Evolutionary conservation across 2,888 invertebrate species (phyloP).

Genomic region (Lithophane ornitopus): DNA sequence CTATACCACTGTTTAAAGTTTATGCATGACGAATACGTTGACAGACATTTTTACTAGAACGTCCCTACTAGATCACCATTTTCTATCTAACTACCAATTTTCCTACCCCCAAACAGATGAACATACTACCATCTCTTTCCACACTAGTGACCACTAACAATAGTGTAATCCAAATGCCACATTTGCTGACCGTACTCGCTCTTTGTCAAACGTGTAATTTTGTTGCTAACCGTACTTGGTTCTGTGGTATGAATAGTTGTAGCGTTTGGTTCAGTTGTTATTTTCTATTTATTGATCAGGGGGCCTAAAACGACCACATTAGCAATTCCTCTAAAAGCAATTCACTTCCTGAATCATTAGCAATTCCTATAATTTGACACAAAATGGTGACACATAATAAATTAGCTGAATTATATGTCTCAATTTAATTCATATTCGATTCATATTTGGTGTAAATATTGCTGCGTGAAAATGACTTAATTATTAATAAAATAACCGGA

Average conservation of each 20-base stretch:
- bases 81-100: background rate
- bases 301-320: too few species aligned
- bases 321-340: too few species aligned
- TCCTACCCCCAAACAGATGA: background rate
- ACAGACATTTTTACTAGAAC: background rate
- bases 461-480: too few species aligned
- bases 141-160: conserved; percentile 29
- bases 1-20: background rate
- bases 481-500: too few species aligned
- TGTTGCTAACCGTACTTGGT: conserved; percentile 13
- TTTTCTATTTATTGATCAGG: background rate
- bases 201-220: conserved; percentile 45
- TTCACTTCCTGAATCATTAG: too few species aligned
- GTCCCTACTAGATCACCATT: background rate
- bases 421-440: too few species aligned
- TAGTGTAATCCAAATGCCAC: conserved; percentile 30
- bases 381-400: too few species aligned
- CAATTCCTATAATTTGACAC: too few species aligned
- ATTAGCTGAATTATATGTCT: too few species aligned
- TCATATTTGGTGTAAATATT: too few species aligned
- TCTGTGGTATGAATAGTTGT: background rate
- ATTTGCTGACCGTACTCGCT: conserved; percentile 48
- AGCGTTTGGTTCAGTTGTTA: background rate
- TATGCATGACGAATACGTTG: background rate
- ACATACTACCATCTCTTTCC: conserved; percentile 2